Evolutionary conservation across 1,140 invertebrate species (phyloP).

Genomic region (Procambarus virginalis): DNA sequence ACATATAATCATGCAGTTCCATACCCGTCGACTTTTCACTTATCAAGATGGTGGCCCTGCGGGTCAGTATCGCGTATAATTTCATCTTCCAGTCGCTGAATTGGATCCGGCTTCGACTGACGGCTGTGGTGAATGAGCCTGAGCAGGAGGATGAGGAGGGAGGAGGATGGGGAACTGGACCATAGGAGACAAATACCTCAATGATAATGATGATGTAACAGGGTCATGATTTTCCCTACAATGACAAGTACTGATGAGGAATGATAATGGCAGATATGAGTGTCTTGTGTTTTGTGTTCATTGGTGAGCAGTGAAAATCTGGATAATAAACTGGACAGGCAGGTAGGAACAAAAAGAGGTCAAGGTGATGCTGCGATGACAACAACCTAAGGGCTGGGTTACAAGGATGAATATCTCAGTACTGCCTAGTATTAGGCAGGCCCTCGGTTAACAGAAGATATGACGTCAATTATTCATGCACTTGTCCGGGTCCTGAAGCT

Average conservation of each 20-base stretch:
- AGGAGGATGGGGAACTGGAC: too few relatives aligned
- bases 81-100: slow-evolving; percentile 89
- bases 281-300: not conserved
- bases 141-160: slow-evolving; percentile 25
- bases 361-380: not conserved
- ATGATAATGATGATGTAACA: slow-evolving; percentile 28
- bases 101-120: slow-evolving; percentile 91
- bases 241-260: slow-evolving; percentile 12
- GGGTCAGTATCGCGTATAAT: slow-evolving; percentile 88
- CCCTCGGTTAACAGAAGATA: not conserved
- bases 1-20: slow-evolving; percentile 57
- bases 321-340: not conserved
- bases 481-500: not conserved
- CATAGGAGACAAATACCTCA: slow-evolving; percentile 15
- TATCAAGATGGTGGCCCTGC: slow-evolving; percentile 87
- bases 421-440: not conserved
- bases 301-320: not conserved
- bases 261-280: not conserved
- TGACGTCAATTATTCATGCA: not conserved
- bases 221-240: not conserved
- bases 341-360: not conserved
- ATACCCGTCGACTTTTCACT: slow-evolving; percentile 88
- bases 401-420: not conserved
- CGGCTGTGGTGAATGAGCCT: slow-evolving; percentile 89
- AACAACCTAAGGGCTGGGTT: not conserved